These are phyloP conservation scores for Muscicapa comitata DNA, from an alignment of 2,797 vertebrate genomes.

Conservation along the genomic window DNA sequence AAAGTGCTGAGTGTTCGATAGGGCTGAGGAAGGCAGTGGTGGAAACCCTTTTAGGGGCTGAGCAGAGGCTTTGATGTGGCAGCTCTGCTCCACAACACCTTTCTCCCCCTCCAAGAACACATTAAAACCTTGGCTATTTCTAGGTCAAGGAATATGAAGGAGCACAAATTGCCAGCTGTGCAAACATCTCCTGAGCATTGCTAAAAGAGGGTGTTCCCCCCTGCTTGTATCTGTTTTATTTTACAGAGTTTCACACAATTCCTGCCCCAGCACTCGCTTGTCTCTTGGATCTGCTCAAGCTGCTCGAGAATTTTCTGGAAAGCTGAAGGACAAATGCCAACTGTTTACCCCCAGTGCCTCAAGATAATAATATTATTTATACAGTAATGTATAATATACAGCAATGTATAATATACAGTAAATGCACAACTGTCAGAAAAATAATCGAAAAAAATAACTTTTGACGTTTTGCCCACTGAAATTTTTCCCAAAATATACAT, in stretches of 20 bases:
- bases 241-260: slow-evolving; percentile 37
- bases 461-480: background rate
- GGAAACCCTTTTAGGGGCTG: slow-evolving; percentile 47
- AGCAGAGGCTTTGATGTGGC: slow-evolving; percentile 64
- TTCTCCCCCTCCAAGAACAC: slow-evolving; percentile 23
- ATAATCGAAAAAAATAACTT: background rate
- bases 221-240: slow-evolving; percentile 37
- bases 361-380: background rate
- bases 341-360: background rate
- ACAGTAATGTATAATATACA: accelerated
- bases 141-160: slow-evolving; percentile 22
- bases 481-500: slow-evolving; percentile 10
- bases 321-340: background rate
- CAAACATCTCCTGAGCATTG: slow-evolving; percentile 38
- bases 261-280: background rate
- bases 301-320: background rate
- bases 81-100: slow-evolving; percentile 53
- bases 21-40: slow-evolving; percentile 6
- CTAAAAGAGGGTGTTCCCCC: slow-evolving; percentile 10
- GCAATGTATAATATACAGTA: background rate
- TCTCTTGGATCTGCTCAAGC: slow-evolving; percentile 4
- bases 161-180: slow-evolving; percentile 54
- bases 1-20: slow-evolving; percentile 34
- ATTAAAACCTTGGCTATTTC: slow-evolving; percentile 59
- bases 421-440: background rate